Evolutionary conservation across 2,113 vertebrate genomes (phyloP).

Genomic region (Eptesicus fuscus): DNA sequence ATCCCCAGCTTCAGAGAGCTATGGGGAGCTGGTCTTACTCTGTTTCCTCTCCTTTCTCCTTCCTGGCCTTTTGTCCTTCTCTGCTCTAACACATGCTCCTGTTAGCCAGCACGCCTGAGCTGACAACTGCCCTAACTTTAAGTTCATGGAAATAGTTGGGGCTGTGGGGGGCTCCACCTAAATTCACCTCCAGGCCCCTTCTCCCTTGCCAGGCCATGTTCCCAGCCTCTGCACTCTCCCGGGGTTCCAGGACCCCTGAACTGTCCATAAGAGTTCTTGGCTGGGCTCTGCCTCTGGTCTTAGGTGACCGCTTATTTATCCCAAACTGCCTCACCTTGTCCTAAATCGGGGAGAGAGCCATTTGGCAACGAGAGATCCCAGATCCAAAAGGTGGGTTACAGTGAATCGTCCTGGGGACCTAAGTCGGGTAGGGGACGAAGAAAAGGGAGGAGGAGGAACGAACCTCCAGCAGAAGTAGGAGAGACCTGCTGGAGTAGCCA

Average conservation of each 20-base stretch:
- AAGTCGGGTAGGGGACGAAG: not conserved
- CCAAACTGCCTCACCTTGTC: not conserved
- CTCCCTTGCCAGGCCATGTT: not conserved
- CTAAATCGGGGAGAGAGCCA: not conserved
- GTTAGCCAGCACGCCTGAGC: not conserved
- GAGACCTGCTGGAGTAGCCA: not conserved
- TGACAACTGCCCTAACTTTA: not conserved
- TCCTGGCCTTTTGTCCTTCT: not conserved
- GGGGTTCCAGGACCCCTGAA: not conserved
- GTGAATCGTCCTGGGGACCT: not conserved
- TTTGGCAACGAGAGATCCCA: not conserved
- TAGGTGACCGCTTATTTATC: not conserved
- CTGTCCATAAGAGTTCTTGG: not conserved
- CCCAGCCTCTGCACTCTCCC: not conserved
- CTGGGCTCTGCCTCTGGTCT: not conserved
- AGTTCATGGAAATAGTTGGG: not conserved
- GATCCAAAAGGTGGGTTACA: not conserved
- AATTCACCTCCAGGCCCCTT: not conserved
- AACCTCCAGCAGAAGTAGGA: not conserved
- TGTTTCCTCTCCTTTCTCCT: conserved; percentile 4
- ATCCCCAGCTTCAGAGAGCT: not conserved
- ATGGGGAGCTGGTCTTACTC: not conserved
- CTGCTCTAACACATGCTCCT: not conserved
- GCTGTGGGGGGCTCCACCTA: not conserved
- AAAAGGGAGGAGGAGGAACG: not conserved